Evolutionary conservation across 2,113 vertebrate species (phyloP).

Genomic region (Ctenomys sociabilis): DNA sequence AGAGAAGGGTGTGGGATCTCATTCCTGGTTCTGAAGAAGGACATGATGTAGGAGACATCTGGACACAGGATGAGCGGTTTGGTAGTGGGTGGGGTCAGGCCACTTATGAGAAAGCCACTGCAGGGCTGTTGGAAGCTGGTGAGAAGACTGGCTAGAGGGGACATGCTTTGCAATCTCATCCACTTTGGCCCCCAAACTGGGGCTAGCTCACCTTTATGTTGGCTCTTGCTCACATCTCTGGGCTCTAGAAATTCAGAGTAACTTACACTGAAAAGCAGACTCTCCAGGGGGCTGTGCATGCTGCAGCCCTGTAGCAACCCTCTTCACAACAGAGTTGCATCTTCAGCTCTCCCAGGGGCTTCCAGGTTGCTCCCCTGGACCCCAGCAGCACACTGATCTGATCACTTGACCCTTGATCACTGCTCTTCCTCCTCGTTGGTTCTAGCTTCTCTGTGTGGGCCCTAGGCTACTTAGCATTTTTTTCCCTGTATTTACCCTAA

Average conservation of each 20-base stretch:
- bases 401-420: neutral
- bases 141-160: neutral
- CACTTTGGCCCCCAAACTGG: neutral
- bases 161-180: neutral
- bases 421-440: neutral
- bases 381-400: neutral
- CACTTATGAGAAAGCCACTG: neutral
- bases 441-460: neutral
- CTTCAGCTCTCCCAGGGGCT: neutral
- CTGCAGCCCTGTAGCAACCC: neutral
- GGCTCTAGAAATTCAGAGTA: neutral
- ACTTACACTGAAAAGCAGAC: neutral
- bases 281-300: neutral
- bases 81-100: neutral
- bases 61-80: neutral
- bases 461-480: neutral
- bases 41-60: neutral
- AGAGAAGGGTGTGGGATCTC: neutral
- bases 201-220: neutral
- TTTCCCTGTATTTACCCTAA: neutral
- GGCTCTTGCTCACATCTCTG: neutral
- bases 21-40: neutral
- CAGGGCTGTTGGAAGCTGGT: neutral
- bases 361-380: rapidly evolving
- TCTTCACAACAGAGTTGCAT: neutral